These are phyloP conservation scores for Pseudanteris insignis DNA, from an alignment of 2,888 invertebrate genomes.

Conservation along the genomic window DNA sequence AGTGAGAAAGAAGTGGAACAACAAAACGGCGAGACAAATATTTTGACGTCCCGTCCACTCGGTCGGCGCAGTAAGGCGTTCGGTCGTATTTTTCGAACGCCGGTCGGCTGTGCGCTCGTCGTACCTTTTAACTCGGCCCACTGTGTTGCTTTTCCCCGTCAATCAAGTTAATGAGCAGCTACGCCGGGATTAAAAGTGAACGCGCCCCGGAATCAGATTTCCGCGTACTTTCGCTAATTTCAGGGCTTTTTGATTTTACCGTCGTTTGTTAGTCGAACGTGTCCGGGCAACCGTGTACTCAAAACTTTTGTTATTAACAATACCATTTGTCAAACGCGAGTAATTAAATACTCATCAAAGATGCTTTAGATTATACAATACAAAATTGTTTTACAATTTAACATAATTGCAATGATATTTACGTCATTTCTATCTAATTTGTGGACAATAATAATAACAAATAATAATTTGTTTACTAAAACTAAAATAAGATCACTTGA, in stretches of 20 bases:
- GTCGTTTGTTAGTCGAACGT: no score
- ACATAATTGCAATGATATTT: no score
- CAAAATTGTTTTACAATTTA: no score
- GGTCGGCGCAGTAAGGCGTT: constrained; percentile 16
- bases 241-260: neutral
- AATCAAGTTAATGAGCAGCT: constrained; percentile 27
- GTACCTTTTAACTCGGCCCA: constrained; percentile 8
- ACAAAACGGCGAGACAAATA: constrained; percentile 9
- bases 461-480: neutral
- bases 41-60: constrained; percentile 9
- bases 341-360: no score
- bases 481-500: neutral
- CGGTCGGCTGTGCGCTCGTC: neutral
- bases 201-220: constrained; percentile 12
- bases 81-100: constrained; percentile 22
- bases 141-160: constrained; percentile 12
- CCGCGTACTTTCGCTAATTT: constrained; percentile 17
- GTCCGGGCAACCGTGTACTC: no score
- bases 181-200: constrained; percentile 18
- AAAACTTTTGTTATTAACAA: no score
- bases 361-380: no score
- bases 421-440: no score
- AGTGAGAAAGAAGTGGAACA: constrained; percentile 5
- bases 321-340: no score
- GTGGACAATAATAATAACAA: no score